These are phyloP conservation scores for Tamias sibiricus DNA, from an alignment of 2,113 vertebrate species.

Conservation along the genomic window DNA sequence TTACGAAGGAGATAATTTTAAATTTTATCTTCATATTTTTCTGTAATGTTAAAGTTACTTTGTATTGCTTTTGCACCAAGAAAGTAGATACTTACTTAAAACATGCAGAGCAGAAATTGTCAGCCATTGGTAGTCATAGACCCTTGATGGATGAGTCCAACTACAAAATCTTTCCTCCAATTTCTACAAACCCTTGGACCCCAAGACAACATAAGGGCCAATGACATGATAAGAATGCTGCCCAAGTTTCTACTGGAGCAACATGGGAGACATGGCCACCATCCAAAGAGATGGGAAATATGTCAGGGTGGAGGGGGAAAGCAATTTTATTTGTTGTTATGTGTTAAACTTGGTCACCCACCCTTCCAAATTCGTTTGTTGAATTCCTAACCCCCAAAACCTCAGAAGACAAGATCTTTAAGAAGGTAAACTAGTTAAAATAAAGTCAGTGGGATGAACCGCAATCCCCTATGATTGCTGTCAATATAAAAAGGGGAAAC, in stretches of 20 bases:
- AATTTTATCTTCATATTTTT: too few relatives aligned
- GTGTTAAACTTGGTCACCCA: not conserved
- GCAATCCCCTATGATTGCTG: not conserved
- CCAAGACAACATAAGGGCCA: not conserved
- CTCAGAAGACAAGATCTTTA: not conserved
- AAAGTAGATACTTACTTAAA: too few relatives aligned
- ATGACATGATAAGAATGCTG: not conserved
- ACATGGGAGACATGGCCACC: not conserved
- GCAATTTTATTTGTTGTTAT: not conserved
- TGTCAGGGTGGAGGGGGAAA: not conserved
- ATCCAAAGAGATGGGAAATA: not conserved
- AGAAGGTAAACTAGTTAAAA: not conserved
- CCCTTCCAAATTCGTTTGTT: not conserved
- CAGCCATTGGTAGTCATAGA: not conserved
- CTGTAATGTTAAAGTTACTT: too few relatives aligned
- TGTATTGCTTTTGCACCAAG: too few relatives aligned
- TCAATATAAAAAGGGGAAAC: not conserved
- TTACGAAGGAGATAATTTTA: too few relatives aligned
- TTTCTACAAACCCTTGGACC: not conserved
- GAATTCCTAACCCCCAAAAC: not conserved
- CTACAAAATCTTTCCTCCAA: constrained; percentile 1
- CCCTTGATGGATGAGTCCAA: not conserved
- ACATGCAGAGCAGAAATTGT: too few relatives aligned
- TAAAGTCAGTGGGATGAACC: not conserved
- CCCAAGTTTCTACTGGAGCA: not conserved